These are phyloP conservation scores for Phylloscopus trochiloides DNA, from an alignment of 2,113 vertebrate genomes.

Conservation along the genomic window DNA sequence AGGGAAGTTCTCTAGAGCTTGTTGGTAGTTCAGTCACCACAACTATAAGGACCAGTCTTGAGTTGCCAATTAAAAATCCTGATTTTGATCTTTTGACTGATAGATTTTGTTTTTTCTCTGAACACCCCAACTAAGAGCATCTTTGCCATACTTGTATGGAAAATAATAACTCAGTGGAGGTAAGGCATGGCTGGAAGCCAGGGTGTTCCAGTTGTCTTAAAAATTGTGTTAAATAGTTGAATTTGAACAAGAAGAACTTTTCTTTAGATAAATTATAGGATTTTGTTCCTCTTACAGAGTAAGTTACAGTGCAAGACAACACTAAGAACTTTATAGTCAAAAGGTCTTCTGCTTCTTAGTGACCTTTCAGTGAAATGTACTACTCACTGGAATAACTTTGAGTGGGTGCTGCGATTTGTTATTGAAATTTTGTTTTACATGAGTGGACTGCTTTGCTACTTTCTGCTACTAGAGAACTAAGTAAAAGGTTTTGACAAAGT, in stretches of 20 bases:
- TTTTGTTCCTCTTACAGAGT: not conserved
- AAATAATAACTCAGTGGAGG: not conserved
- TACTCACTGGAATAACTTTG: not conserved
- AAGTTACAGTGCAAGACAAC: not conserved
- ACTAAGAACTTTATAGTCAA: not conserved
- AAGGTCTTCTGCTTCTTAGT: not conserved
- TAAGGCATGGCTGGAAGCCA: not conserved
- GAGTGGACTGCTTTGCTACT: not conserved
- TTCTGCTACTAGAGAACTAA: not conserved
- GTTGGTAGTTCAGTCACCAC: not conserved
- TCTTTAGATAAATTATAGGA: not conserved
- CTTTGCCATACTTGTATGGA: not conserved
- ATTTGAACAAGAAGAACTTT: not conserved
- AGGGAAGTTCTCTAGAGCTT: not conserved
- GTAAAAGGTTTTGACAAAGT: not conserved
- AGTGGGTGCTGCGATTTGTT: not conserved
- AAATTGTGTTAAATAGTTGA: not conserved
- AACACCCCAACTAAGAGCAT: not conserved
- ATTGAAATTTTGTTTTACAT: not conserved
- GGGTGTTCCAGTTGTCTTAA: not conserved
- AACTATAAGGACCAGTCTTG: not conserved
- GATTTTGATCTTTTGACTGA: not conserved
- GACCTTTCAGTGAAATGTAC: not conserved
- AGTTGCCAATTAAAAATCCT: not conserved
- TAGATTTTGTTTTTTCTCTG: not conserved